These are phyloP conservation scores for Toxotes jaculatrix DNA, from an alignment of 2,113 vertebrate species.

Conservation along the genomic window DNA sequence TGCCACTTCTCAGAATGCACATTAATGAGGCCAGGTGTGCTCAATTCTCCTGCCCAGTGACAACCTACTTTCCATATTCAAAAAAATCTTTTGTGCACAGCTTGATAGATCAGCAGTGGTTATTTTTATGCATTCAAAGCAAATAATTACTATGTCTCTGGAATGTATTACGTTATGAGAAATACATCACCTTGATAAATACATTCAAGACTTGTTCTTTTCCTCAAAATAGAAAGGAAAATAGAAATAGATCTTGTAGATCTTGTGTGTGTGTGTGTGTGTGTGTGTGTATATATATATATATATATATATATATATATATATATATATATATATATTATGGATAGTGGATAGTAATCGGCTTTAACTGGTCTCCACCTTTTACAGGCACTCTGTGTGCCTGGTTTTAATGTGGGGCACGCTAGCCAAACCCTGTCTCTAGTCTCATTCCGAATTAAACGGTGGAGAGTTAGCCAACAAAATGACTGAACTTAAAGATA, in stretches of 20 bases:
- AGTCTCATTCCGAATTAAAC: not conserved
- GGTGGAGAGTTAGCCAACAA: not conserved
- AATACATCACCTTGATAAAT: not conserved
- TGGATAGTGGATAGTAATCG: constrained; percentile 52
- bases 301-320: too few species aligned
- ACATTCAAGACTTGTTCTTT: not conserved
- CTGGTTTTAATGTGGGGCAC: constrained; percentile 12
- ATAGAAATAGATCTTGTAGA: not conserved
- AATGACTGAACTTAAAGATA: not conserved
- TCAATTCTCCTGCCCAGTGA: constrained; percentile 24
- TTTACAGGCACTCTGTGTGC: not conserved
- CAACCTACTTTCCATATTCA: constrained; percentile 42
- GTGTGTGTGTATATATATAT: too few species aligned
- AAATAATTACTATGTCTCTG: not conserved
- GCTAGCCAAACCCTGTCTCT: constrained; percentile 18
- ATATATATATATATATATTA: too few species aligned
- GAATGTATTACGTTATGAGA: not conserved
- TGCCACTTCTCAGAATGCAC: constrained; percentile 1
- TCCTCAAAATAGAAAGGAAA: constrained; percentile 29
- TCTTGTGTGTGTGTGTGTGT: too few species aligned
- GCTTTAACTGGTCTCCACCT: constrained; percentile 27
- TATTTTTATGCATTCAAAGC: constrained; percentile 24
- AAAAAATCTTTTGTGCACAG: constrained; percentile 7
- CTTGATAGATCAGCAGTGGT: constrained; percentile 10
- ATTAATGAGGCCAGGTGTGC: constrained; percentile 30